Percentiles rank a stretch among this genome's conserved stretches.
These are phyloP conservation scores for Hylyphantes graminicola DNA, from an alignment of 1,140 invertebrate genomes.

Conservation along the genomic window DNA sequence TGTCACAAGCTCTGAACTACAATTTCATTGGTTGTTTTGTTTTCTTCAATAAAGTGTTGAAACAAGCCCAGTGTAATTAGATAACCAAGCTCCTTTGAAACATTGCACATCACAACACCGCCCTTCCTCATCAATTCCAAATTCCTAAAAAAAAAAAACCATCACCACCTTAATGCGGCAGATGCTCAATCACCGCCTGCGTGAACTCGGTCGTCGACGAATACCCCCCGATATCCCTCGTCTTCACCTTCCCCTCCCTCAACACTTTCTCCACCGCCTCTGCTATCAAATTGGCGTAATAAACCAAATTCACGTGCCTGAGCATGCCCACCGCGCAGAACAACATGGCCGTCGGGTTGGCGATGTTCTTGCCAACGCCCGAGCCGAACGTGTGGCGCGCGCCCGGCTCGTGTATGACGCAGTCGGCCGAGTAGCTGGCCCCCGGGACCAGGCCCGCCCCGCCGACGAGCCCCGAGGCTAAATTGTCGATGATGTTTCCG, in stretches of 20 bases:
- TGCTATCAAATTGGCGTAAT: constrained; percentile 87
- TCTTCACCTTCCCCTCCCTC: constrained; percentile 91
- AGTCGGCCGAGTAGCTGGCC: constrained; percentile 89
- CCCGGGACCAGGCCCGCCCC: constrained; percentile 98
- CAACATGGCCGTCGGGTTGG: constrained; percentile 98
- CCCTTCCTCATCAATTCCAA: too few relatives aligned
- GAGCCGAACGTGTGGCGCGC: constrained; percentile 95
- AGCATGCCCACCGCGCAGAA: constrained; percentile 94
- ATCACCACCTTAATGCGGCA: constrained; percentile 25
- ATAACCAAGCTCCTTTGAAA: too few relatives aligned
- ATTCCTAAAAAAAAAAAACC: too few relatives aligned
- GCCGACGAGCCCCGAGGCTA: constrained; percentile 95
- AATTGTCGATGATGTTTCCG: constrained; percentile 97
- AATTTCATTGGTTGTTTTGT: too few relatives aligned
- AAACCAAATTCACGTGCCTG: constrained; percentile 89
- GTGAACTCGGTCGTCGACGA: constrained; percentile 95
- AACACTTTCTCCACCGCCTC: constrained; percentile 90
- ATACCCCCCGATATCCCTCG: constrained; percentile 95
- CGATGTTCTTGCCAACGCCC: constrained; percentile 97
- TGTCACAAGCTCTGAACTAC: too few relatives aligned
- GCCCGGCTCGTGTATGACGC: constrained; percentile 97
- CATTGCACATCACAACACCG: too few relatives aligned
- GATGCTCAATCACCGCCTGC: constrained; percentile 71
- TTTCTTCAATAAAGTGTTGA: too few relatives aligned
- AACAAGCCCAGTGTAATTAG: too few relatives aligned